These are phyloP conservation scores for Danaus chrysippus DNA, from an alignment of 2,888 invertebrate genomes.

Conservation along the genomic window DNA sequence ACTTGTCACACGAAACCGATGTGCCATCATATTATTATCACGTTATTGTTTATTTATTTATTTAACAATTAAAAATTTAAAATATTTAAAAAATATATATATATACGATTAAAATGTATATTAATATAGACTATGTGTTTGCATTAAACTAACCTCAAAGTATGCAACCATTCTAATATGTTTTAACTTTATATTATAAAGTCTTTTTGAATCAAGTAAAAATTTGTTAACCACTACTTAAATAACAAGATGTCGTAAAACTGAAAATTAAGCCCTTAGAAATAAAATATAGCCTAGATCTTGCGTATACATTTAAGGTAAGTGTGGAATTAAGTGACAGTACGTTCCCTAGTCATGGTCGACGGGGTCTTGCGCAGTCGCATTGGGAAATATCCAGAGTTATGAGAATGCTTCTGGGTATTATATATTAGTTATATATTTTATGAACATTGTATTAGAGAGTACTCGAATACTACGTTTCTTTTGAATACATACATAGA, in stretches of 20 bases:
- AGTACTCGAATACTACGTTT: background rate
- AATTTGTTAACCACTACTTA: background rate
- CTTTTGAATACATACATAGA: no score
- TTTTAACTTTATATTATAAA: no score
- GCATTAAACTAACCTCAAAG: no score
- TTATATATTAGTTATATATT: background rate
- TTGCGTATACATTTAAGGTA: conserved; percentile 14
- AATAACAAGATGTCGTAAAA: background rate
- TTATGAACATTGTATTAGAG: background rate
- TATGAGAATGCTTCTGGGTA: background rate
- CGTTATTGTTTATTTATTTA: no score
- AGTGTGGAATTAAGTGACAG: conserved; percentile 21
- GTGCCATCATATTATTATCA: no score
- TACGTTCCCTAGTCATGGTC: conserved; percentile 39
- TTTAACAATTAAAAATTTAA: no score
- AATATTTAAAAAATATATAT: no score
- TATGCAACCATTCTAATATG: no score
- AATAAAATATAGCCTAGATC: conserved; percentile 26
- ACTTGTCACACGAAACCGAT: no score
- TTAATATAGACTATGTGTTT: no score
- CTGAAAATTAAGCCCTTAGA: conserved; percentile 14
- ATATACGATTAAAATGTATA: no score
- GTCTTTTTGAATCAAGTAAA: background rate
- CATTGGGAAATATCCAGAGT: conserved; percentile 14
- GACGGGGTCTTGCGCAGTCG: conserved; percentile 40